These are phyloP conservation scores for Hydroisotoma schaefferi DNA, from an alignment of 2,888 invertebrate genomes.

Conservation along the genomic window DNA sequence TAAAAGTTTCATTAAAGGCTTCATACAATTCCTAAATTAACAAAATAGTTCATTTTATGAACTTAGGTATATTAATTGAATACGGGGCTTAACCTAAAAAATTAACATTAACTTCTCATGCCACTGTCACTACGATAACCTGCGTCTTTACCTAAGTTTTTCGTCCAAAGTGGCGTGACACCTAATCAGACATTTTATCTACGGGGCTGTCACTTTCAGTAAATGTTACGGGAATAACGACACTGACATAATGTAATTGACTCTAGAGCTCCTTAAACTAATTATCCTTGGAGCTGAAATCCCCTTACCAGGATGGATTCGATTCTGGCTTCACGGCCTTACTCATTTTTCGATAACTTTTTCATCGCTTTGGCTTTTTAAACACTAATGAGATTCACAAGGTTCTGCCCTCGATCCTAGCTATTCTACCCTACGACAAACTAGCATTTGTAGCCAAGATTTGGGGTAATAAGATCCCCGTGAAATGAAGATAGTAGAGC, in stretches of 20 bases:
- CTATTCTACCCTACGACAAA: too few relatives aligned
- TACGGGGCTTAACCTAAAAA: neutral
- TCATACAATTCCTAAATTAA: neutral
- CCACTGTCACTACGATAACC: neutral
- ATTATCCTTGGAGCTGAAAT: too few relatives aligned
- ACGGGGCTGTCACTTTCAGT: neutral
- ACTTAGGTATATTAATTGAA: neutral
- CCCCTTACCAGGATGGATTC: too few relatives aligned
- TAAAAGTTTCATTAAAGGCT: neutral
- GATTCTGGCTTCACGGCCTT: too few relatives aligned
- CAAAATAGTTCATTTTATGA: neutral
- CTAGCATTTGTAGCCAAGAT: too few relatives aligned
- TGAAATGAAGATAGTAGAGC: too few relatives aligned
- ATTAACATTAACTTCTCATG: neutral
- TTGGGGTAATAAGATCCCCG: too few relatives aligned
- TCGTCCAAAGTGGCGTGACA: conserved; percentile 9
- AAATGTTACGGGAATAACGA: neutral
- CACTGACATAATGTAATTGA: conserved; percentile 17
- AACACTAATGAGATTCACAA: too few relatives aligned
- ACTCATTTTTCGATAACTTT: too few relatives aligned
- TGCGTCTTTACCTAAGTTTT: conserved; percentile 1
- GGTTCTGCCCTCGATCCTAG: too few relatives aligned
- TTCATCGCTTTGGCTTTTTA: too few relatives aligned
- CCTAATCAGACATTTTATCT: neutral
- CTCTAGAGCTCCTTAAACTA: neutral